phyloP scores from a whole-genome alignment of 2,113 vertebrate genomes.

The Rhabdomys dilectus region DNA sequence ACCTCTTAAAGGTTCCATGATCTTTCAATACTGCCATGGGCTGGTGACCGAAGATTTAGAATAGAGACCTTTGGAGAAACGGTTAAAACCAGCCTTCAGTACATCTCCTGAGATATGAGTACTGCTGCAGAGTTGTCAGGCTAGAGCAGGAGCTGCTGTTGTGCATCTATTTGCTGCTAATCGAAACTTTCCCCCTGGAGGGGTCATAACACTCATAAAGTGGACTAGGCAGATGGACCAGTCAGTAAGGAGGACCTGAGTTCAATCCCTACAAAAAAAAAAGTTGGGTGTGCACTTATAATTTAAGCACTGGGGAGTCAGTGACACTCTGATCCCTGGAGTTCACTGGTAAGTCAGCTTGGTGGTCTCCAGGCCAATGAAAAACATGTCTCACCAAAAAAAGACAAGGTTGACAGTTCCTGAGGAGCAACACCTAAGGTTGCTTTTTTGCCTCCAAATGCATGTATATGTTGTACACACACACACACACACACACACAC shows the following conservation, averaged over 20 bases:
- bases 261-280: not conserved
- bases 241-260: not conserved
- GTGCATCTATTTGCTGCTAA: not conserved
- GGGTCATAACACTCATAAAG: not conserved
- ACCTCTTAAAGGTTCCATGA: not conserved
- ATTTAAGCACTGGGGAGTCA: not conserved
- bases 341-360: not conserved
- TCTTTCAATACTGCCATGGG: not conserved
- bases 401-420: not conserved
- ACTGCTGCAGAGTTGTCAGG: not conserved
- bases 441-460: not conserved
- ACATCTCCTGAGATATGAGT: not conserved
- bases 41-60: not conserved
- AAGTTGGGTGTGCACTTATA: not conserved
- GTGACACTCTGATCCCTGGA: not conserved
- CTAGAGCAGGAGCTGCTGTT: not conserved
- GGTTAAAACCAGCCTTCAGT: not conserved
- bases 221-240: not conserved
- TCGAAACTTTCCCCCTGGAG: not conserved
- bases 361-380: not conserved
- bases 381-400: not conserved
- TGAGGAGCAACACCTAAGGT: not conserved
- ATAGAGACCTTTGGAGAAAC: not conserved
- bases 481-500: not conserved
- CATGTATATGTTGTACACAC: not conserved